Base-by-base conservation (phyloP, 2,888 invertebrate species). In the Brachyopa scutellaris region DNA sequence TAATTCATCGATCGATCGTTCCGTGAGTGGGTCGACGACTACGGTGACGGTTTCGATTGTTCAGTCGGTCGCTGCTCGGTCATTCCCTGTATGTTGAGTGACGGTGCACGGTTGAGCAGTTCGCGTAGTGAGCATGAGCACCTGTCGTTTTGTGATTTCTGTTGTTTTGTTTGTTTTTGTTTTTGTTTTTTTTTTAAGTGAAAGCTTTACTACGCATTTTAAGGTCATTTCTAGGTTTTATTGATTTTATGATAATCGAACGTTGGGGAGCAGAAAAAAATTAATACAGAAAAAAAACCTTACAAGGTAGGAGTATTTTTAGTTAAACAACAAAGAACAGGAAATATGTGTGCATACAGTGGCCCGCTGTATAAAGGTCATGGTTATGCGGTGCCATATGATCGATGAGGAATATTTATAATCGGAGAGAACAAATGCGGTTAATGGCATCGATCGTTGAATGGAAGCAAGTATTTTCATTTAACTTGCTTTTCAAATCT, bases 151-250 rank as follows among this genome's bases (percentile, higher is more conserved):
- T 55, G 40, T 69, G 53, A 53, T 7, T 51, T 61, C 23, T 49
- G 42, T 62, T 67, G 53, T 67, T 38, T n/a, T 38, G 36, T 21
- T 73, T 38, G 15, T 21, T 31, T 13, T 42, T 26, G 2, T 33
- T 36, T 31, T 26, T 31, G 36, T 36, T 31, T 36, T 57, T 59
- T 57, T 57, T 49, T 64, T 45, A 45, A 74, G 80, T 76, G 80
- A 80, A 80, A 80, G 80, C 76, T 62, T n/a, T n/a, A n/a, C n/a
- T 23, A 76, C 80, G 64, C 69, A 80, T 59, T 57, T 70, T 31
- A 76, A 80, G 80, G 80, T 80, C 80, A 33, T 64, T 74, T 74
- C 80, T 74, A 80, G 80, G 74, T 61, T 80, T 42, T 51, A 21
- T 76, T 31, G 31, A 62, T 23, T 31, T 70, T 70, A 31, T 49